Conservation (phyloP, 2,797 vertebrate genomes). For the Siniperca undulata region DNA sequence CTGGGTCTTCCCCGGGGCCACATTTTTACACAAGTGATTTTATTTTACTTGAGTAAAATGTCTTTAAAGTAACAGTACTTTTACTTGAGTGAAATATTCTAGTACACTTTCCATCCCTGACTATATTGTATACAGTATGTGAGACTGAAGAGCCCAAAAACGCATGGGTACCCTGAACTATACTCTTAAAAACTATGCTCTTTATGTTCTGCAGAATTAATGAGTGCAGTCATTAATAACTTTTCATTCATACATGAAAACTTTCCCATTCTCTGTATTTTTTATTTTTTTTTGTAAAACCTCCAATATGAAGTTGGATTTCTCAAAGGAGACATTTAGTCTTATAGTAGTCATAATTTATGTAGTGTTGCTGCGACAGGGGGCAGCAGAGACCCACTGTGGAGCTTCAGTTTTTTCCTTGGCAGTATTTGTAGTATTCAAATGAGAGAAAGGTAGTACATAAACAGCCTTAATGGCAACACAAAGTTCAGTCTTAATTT, state of each 20-base stretch:
- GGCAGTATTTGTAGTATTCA: slow-evolving; percentile 32
- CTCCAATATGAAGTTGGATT: slow-evolving; percentile 7
- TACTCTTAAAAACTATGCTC: background rate
- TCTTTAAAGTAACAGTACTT: no score
- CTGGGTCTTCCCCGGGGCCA: no score
- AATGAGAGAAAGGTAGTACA: slow-evolving; percentile 22
- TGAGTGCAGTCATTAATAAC: slow-evolving; percentile 6
- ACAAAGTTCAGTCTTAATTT: slow-evolving; percentile 45
- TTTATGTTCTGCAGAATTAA: background rate
- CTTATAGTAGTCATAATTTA: slow-evolving; percentile 10
- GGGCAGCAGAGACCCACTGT: slow-evolving; percentile 63
- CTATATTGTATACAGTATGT: background rate
- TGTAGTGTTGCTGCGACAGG: slow-evolving; percentile 34
- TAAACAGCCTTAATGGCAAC: slow-evolving; percentile 43
- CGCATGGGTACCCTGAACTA: background rate
- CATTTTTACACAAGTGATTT: no score
- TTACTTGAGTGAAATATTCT: no score
- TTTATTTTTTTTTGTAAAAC: slow-evolving; percentile 8
- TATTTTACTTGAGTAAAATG: no score
- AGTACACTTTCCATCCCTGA: no score
- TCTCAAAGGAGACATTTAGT: slow-evolving; percentile 20
- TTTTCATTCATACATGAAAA: background rate
- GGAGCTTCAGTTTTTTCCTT: background rate
- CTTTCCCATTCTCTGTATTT: background rate
- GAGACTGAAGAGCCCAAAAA: background rate